Conservation (phyloP, 1,140 invertebrate species). For the Drosophila quadrilineata region DNA sequence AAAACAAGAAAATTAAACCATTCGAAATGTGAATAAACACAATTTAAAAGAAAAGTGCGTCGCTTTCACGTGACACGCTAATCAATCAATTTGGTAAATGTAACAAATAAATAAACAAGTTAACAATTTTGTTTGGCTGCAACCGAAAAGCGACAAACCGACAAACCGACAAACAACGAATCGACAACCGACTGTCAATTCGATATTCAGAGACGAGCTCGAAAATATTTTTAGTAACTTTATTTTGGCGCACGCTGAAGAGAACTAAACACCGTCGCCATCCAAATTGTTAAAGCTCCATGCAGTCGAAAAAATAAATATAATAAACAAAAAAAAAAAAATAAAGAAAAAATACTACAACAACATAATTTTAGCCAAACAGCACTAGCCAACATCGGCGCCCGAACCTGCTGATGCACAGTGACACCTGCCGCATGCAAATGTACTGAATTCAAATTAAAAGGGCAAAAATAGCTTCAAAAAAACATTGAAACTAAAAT, state of each 20-base stretch:
- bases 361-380: too few relatives aligned
- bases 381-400: too few relatives aligned
- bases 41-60: too few relatives aligned
- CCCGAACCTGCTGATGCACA: conserved; percentile 15
- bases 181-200: background rate
- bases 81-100: conserved; percentile 8
- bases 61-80: too few relatives aligned
- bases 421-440: background rate
- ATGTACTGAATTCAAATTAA: too few relatives aligned
- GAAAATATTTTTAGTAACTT: conserved; percentile 54
- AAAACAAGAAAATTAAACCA: too few relatives aligned
- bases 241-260: conserved; percentile 66
- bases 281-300: conserved; percentile 65
- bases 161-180: background rate
- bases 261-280: conserved; percentile 57
- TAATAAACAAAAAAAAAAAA: conserved; percentile 43
- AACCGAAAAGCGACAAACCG: background rate
- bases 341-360: conserved; percentile 11
- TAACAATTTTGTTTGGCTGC: too few relatives aligned
- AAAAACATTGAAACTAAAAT: too few relatives aligned
- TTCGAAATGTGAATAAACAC: too few relatives aligned
- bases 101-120: too few relatives aligned
- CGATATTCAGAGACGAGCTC: conserved; percentile 12
- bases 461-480: too few relatives aligned
- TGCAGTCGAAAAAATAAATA: too few relatives aligned